Conservation (phyloP, 2,888 invertebrate genomes). For the Saturnia pavonia region DNA sequence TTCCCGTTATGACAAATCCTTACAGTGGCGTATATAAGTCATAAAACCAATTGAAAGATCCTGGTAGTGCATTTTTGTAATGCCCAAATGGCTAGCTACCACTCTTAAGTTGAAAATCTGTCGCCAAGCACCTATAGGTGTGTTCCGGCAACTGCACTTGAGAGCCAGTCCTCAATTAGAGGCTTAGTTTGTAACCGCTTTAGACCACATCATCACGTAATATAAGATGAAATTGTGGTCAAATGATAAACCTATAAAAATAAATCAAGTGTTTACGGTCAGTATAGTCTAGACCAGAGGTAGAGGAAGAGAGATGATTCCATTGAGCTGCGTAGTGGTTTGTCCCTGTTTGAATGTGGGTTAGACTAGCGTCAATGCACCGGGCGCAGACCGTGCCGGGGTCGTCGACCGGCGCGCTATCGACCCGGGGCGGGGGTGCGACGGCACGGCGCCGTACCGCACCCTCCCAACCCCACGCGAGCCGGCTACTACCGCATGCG, state of each 20-base stretch:
- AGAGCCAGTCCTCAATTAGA: too few relatives aligned
- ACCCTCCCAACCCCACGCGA: conserved; percentile 45
- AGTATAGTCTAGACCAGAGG: not conserved
- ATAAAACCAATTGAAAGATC: not conserved
- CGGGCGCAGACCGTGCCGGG: conserved; percentile 69
- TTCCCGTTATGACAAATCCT: too few relatives aligned
- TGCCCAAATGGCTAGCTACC: not conserved
- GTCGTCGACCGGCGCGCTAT: conserved; percentile 73
- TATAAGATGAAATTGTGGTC: too few relatives aligned
- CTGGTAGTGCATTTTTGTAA: not conserved
- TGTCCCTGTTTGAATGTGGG: conserved; percentile 55
- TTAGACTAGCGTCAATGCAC: conserved; percentile 71
- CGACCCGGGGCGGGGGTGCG: conserved; percentile 72
- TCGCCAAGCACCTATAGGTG: not conserved
- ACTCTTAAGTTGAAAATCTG: not conserved
- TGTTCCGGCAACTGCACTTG: too few relatives aligned
- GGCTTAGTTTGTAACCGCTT: too few relatives aligned
- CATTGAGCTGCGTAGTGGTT: conserved; percentile 22
- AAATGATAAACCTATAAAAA: too few relatives aligned
- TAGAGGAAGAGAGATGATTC: conserved; percentile 1
- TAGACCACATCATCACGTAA: too few relatives aligned
- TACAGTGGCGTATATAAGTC: too few relatives aligned
- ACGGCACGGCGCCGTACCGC: conserved; percentile 66
- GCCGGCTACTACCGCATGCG: conserved; percentile 70
- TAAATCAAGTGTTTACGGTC: too few relatives aligned